Evolutionary conservation across 92 coral and sea anemone species (phyloP), one percentile per base, ranked within the genome.

Genomic region (Virgularia gustaviana): DNA sequence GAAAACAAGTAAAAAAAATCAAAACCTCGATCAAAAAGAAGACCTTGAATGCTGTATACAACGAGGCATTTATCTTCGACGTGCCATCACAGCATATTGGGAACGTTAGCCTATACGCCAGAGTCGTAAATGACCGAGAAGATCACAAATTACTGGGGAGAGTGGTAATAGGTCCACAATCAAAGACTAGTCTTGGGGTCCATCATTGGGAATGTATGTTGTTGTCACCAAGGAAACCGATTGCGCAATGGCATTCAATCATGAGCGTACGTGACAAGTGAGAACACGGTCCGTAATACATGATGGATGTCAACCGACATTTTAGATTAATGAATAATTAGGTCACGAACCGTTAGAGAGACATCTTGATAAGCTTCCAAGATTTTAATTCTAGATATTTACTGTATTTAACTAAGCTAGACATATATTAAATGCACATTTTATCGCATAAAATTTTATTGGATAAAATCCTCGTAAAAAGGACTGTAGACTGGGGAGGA

Each of bases 161-260:
- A 76, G 68, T 89, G 8, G 47, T 94, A 15, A 87, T 94, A 0
- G 99, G 99, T 30, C 99, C 96, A 0, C 88, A 87, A 71, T 77
- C 99, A 0, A 82, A 60, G 64, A 87, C 89, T 19, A 89, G 96
- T 68, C 89, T 94, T 49, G 99, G 99, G 2, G 49, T 94, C 22
- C 99, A 94, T 75, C 99, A 94, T 41, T 94, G 99, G 99, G 90
- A 94, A 59, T 87, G 94, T 42, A 94, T 94, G 99, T 79, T 94
- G 91, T 80, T 96, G 20, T 82, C 99, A 1, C 99, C 99, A 13
- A 81, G 99, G 58, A 94, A 88, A 71, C 99, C 99, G 4, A 89
- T 94, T 31, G 99, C 99, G 1, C 99, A 94, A 78, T 94, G 99
- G 99, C 99, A 94, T 78, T 31, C 22, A 25, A 68, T 68, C 35